Base-by-base conservation (phyloP, 2,113 vertebrate species). In the Coreoperca whiteheadi region DNA sequence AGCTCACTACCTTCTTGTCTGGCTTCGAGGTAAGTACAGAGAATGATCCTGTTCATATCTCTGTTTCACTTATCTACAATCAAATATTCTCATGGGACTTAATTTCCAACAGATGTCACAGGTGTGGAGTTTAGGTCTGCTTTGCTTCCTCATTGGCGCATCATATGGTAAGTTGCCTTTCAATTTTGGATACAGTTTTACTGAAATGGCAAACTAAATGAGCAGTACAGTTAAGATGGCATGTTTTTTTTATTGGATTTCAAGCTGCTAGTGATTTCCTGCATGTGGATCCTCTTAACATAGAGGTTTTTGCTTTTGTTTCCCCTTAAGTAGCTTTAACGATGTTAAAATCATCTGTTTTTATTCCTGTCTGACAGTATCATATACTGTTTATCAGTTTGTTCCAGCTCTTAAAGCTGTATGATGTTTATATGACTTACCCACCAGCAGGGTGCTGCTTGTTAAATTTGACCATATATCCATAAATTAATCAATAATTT, bases 21-120 rank as follows among this genome's bases (percentile, higher is more conserved):
- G 41, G 30, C 14, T 30, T 59, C 6, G 18, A 69, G 90, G 92
- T 94, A 74, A 86, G 91, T 65, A 23, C 12, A 50, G 15, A 18
- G 18, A 32, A 34, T 10, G 1, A 0, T 6, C 48, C 53, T 2
- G 1, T n/a, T 64, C 10, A 4, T 30, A 1, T 15, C 7, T 54
- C 6, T 15, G 3, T 11, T 60, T 41, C 0, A 59, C 28, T 65
- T 66, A 18, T 59, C 4, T 18, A 4, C 8, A 65, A 32, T 15
- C 7, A 34, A 20, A 41, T 16, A 3, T 64, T 34, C 7, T 73
- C 12, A 28, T 61, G 14, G 12, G 1, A 54, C 4, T 65, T 48
- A 72, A 37, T 78, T 14, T 74, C 21, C 60, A 81, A 82, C 79
- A 94, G 92, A 94, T 94, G 92, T 70, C 76, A 32, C 28, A 69